Percentiles rank a stretch among this genome's conserved stretches.
Conservation (phyloP, 1,140 invertebrate species). For the Eriocheir sinensis region DNA sequence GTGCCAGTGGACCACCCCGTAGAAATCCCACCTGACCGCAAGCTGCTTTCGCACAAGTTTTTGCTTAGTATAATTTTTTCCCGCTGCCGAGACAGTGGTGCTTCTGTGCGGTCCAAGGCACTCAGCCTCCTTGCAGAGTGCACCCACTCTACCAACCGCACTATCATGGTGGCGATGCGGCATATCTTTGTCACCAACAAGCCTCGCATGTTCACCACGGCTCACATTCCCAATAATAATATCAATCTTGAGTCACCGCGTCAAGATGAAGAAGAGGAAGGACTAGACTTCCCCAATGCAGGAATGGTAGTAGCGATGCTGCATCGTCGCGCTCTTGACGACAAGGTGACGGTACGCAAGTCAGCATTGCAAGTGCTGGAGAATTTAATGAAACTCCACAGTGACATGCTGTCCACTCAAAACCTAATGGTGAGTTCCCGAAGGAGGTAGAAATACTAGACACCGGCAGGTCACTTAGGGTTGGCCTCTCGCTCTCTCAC, state of each 20-base stretch:
- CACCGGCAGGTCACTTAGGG: too few species aligned
- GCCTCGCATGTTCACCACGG: constrained; percentile 73
- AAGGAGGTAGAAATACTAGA: background rate
- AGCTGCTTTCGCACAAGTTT: constrained; percentile 81
- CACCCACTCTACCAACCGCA: constrained; percentile 81
- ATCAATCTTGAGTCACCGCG: constrained; percentile 76
- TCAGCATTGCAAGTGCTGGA: constrained; percentile 84
- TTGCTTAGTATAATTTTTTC: constrained; percentile 83
- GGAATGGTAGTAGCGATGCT: constrained; percentile 82
- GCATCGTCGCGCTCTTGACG: constrained; percentile 83
- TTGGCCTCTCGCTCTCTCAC: too few species aligned
- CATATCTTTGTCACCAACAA: constrained; percentile 83
- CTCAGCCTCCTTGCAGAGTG: constrained; percentile 84
- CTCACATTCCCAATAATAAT: constrained; percentile 74
- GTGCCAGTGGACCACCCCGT: constrained; percentile 71
- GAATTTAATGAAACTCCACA: constrained; percentile 81
- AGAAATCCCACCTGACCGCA: constrained; percentile 70
- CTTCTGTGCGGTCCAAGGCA: constrained; percentile 85
- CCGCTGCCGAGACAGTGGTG: constrained; percentile 84
- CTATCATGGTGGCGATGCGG: constrained; percentile 81
- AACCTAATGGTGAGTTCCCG: constrained; percentile 81
- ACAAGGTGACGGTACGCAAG: constrained; percentile 85
- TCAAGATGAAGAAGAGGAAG: constrained; percentile 78
- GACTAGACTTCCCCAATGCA: constrained; percentile 81
- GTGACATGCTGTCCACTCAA: constrained; percentile 80